Evolutionary conservation across 2,888 invertebrate genomes (phyloP).

Genomic region (Cheilosia impressa): DNA sequence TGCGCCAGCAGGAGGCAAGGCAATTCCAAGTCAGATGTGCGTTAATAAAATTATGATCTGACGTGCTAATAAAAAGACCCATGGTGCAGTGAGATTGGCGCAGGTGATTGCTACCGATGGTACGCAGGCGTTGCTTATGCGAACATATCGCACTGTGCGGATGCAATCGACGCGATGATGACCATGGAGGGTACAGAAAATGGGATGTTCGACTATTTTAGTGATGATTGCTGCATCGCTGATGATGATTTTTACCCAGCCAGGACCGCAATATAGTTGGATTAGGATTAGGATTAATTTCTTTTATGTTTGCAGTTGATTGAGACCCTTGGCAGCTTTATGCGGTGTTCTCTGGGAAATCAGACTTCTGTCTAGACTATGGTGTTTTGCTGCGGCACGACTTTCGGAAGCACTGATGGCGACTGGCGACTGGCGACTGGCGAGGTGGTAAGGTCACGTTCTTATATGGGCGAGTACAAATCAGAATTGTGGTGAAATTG

Average conservation of each 20-base stretch:
- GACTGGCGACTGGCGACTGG: no score
- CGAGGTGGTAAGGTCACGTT: conserved; percentile 12
- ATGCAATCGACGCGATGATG: conserved; percentile 4
- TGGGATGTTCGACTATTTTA: conserved; percentile 39
- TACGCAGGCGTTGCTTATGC: conserved; percentile 19
- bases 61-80: conserved; percentile 43
- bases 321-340: conserved; percentile 10
- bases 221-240: conserved; percentile 39
- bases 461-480: background rate
- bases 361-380: background rate
- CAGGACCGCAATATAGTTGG: conserved; percentile 15
- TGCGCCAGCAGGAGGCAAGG: conserved; percentile 55
- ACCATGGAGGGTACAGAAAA: background rate
- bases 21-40: background rate
- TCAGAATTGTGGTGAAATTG: background rate
- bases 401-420: background rate
- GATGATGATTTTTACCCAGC: conserved; percentile 34
- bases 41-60: conserved; percentile 63
- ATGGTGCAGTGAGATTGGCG: background rate
- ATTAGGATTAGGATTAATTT: conserved; percentile 36
- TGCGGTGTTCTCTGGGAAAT: background rate
- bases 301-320: conserved; percentile 11
- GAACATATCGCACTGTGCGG: conserved; percentile 56
- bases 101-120: conserved; percentile 54
- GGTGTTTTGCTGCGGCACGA: background rate